These are phyloP conservation scores for Morus bassanus DNA, from an alignment of 2,797 vertebrate species.

Conservation along the genomic window DNA sequence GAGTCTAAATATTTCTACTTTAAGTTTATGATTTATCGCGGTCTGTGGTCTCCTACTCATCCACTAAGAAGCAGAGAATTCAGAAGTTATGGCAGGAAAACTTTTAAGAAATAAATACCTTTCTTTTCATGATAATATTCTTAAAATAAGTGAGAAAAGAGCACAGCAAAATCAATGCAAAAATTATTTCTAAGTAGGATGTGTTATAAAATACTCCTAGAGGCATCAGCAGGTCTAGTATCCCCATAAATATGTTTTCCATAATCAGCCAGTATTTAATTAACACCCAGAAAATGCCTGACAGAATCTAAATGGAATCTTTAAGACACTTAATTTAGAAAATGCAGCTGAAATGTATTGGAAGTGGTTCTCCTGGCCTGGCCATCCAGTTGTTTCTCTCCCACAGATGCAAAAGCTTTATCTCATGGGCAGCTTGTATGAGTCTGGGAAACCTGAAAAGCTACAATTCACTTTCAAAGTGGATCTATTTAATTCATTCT, in stretches of 20 bases:
- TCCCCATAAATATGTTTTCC: slow-evolving; percentile 40
- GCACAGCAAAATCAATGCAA: neutral
- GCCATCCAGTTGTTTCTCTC: neutral
- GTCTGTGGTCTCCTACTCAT: neutral
- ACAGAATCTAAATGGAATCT: slow-evolving; percentile 64
- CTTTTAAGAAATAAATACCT: neutral
- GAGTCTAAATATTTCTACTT: neutral
- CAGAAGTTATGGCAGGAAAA: neutral
- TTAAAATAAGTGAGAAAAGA: neutral
- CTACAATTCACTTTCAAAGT: neutral
- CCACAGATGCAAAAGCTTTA: neutral
- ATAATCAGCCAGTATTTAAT: slow-evolving; percentile 50
- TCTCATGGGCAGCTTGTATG: neutral
- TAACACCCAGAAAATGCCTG: slow-evolving; percentile 38
- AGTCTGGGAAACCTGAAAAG: neutral
- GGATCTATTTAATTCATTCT: slow-evolving; percentile 2
- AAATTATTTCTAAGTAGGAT: neutral
- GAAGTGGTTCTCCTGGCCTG: neutral
- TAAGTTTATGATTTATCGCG: neutral
- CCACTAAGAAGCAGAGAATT: neutral
- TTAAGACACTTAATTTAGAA: slow-evolving; percentile 37
- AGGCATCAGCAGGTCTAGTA: slow-evolving; percentile 32
- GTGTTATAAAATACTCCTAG: slow-evolving; percentile 10
- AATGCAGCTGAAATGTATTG: neutral
- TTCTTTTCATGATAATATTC: neutral